Base-by-base conservation (phyloP, 2,888 invertebrate genomes). In the Heliconius charithonia region DNA sequence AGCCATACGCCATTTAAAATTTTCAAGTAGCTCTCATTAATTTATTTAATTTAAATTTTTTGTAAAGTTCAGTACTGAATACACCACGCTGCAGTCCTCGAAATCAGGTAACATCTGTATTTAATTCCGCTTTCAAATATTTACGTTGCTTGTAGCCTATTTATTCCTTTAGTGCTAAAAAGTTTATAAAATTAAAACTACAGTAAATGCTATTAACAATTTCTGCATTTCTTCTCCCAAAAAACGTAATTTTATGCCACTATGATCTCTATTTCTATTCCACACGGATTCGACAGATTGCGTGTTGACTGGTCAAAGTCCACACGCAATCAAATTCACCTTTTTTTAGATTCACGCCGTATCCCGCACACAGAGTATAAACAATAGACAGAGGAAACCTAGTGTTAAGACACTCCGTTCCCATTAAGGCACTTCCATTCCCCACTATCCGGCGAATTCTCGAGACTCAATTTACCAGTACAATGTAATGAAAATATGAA, bases 101-200 rank as follows among this genome's bases (percentile, higher is more conserved):
- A 69, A 19, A 25, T 69, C 25, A 69, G 25, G 69, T 41, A 69
- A 69, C 69, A 69, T 69, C 41, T 41, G 69, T 41, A 41, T 41
- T 69, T 69, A 41, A 69, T 45, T 41, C 25, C 7, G 69, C 41
- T 69, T 69, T 69, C 25, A 69, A 69, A 41, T 69, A 69, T 45
- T 69, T 69, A 45, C 16, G 41, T 41, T 25, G 69, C 69, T 41
- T 69, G 13, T 41, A 41, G 3, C 41, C n/a, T 41, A 25, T 41
- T 69, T 16, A 69, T 45, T 41, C 7, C 13, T 69, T 69, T 41
- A 45, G n/a, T 41, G 25, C 1, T 9, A 16, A 41, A 69, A 41
- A 16, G 41, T 25, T 37, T 16, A 9, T 67, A n/a, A 13, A 41
- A 41, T 69, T 69, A 45, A 69, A 45, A 13, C 7, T 25, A 25